phyloP scores from a whole-genome alignment of 2,797 vertebrate species.

The Phyllotis vaccarum region DNA sequence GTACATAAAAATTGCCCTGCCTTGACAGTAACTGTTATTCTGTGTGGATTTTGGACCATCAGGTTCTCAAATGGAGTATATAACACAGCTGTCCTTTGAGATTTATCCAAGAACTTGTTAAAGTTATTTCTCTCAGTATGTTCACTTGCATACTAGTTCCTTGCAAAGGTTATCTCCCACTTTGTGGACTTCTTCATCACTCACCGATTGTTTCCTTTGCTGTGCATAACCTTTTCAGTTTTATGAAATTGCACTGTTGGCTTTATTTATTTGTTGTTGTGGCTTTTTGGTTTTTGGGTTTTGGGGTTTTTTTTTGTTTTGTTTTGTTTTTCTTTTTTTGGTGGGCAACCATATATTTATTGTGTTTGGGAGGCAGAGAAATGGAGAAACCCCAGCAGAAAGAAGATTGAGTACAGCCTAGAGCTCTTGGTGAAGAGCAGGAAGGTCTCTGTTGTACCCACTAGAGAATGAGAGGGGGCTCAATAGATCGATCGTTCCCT shows the following conservation, averaged over 20 bases:
- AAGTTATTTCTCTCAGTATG: background rate
- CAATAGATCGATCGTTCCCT: conserved; percentile 95
- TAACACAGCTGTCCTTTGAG: background rate
- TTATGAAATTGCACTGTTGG: background rate
- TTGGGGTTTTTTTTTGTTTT: background rate
- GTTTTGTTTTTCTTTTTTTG: background rate
- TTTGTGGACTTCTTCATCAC: background rate
- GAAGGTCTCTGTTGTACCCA: background rate
- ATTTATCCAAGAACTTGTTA: background rate
- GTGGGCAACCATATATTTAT: conserved; percentile 68
- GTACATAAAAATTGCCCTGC: background rate
- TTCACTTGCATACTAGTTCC: no score
- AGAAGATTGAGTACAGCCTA: conserved; percentile 1
- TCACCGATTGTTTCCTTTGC: background rate
- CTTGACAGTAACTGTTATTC: background rate
- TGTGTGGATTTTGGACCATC: background rate
- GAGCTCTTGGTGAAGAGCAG: conserved; percentile 1
- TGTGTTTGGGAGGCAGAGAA: conserved; percentile 60
- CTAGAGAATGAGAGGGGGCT: conserved; percentile 65
- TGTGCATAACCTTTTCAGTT: background rate
- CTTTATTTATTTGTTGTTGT: no score
- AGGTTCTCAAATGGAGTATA: background rate
- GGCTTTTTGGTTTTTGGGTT: no score
- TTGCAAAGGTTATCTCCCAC: background rate
- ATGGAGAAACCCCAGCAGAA: conserved; percentile 25